Conservation (phyloP, 2,888 invertebrate genomes). For the Acrobasis repandana region DNA sequence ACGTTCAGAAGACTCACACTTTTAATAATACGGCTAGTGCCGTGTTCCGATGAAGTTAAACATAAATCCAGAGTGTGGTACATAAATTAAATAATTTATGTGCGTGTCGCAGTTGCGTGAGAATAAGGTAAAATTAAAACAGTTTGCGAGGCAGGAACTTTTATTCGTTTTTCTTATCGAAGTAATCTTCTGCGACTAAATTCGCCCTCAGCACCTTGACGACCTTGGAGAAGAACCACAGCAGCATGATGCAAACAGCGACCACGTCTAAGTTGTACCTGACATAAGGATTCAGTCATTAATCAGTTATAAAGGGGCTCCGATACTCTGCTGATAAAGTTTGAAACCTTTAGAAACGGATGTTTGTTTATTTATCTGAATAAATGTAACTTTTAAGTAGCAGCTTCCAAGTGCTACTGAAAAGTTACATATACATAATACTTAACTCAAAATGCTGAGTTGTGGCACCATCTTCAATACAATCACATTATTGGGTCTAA, state of each 20-base stretch:
- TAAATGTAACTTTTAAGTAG: too few relatives aligned
- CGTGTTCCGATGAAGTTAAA: too few relatives aligned
- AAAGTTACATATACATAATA: too few relatives aligned
- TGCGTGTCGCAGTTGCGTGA: neutral
- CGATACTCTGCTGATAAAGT: too few relatives aligned
- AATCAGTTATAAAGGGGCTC: neutral
- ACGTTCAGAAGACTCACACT: too few relatives aligned
- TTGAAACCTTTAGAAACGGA: too few relatives aligned
- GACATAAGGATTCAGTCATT: neutral
- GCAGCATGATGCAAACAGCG: conserved; percentile 36
- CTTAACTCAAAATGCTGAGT: conserved; percentile 58
- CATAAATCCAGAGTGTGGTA: neutral
- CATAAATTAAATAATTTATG: neutral
- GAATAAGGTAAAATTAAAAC: neutral
- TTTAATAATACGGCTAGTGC: too few relatives aligned
- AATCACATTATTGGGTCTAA: conserved; percentile 62
- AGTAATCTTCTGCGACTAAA: conserved; percentile 35
- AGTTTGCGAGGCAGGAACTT: neutral
- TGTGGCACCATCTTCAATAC: conserved; percentile 59
- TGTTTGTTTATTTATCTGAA: too few relatives aligned
- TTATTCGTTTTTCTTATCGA: conserved; percentile 39
- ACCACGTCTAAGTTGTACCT: conserved; percentile 47
- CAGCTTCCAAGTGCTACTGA: too few relatives aligned
- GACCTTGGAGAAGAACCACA: conserved; percentile 56
- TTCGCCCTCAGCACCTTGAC: conserved; percentile 48